Percentiles rank a stretch among this genome's conserved stretches.
Conservation (phyloP, 2,888 invertebrate genomes). For the Pseudococcus longispinus region DNA sequence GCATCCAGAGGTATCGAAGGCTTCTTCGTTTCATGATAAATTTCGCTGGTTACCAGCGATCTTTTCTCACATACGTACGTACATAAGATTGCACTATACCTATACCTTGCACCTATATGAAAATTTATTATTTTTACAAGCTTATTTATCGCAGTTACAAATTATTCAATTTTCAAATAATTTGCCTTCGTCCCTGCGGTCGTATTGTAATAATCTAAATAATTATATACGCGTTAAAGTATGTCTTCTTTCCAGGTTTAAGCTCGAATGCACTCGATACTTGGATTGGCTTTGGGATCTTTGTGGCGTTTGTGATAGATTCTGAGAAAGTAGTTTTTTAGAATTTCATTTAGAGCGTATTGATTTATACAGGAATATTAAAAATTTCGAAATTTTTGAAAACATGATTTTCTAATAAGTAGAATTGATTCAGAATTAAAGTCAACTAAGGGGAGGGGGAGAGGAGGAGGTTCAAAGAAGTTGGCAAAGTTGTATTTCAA, state of each 20-base stretch:
- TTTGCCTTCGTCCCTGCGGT: conserved; percentile 39
- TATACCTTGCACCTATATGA: neutral
- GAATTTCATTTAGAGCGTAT: too few species aligned
- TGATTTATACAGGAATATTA: too few species aligned
- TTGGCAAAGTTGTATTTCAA: too few species aligned
- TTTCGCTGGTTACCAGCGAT: neutral
- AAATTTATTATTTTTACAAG: conserved; percentile 38
- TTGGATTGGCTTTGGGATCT: neutral
- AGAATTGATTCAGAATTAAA: too few species aligned
- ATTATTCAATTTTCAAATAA: conserved; percentile 51
- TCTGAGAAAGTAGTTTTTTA: too few species aligned
- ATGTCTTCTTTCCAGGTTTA: conserved; percentile 31
- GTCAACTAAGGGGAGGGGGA: too few species aligned
- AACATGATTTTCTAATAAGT: neutral
- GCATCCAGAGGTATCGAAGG: neutral
- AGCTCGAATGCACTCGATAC: neutral
- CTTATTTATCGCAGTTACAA: conserved; percentile 39
- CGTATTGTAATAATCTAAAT: conserved; percentile 28
- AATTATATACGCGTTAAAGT: conserved; percentile 39
- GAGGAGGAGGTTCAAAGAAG: too few species aligned
- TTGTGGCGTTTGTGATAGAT: too few species aligned
- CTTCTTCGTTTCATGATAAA: conserved; percentile 32
- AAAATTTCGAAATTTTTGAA: neutral
- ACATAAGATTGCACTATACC: neutral
- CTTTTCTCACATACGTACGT: neutral